Evolutionary conservation across 1,140 invertebrate genomes (phyloP).

Genomic region (Bradysia coprophila): DNA sequence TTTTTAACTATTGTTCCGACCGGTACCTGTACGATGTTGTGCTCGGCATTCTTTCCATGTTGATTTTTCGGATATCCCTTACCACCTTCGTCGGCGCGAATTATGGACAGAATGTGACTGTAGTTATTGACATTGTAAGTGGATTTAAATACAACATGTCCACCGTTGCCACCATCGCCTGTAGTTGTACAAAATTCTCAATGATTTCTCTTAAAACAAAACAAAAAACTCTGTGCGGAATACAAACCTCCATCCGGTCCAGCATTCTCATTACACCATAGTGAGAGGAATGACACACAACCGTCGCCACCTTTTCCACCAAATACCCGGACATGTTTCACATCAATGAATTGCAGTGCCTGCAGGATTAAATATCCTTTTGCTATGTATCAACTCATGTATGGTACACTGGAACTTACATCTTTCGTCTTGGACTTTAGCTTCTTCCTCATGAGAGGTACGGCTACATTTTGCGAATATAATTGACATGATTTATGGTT

Average conservation of each 20-base stretch:
- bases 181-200: slow-evolving; percentile 60
- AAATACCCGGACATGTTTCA: slow-evolving; percentile 35
- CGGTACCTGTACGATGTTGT: slow-evolving; percentile 63
- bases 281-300: slow-evolving; percentile 59
- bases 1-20: slow-evolving; percentile 70
- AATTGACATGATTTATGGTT: background rate
- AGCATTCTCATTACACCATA: slow-evolving; percentile 64
- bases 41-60: slow-evolving; percentile 69
- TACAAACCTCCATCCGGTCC: slow-evolving; percentile 27
- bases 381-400: no score
- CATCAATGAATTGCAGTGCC: slow-evolving; percentile 47
- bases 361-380: no score
- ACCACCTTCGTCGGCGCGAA: slow-evolving; percentile 47
- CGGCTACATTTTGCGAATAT: background rate
- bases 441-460: slow-evolving; percentile 14
- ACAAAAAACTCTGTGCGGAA: background rate
- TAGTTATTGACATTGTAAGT: slow-evolving; percentile 49
- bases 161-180: slow-evolving; percentile 94
- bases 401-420: slow-evolving; percentile 6
- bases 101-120: slow-evolving; percentile 37
- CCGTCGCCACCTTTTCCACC: slow-evolving; percentile 91
- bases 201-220: background rate
- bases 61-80: slow-evolving; percentile 60
- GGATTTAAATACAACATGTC: slow-evolving; percentile 81
- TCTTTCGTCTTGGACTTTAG: slow-evolving; percentile 15